These are phyloP conservation scores for Mactra quadrangularis DNA, from an alignment of 1,140 invertebrate species.

Conservation along the genomic window DNA sequence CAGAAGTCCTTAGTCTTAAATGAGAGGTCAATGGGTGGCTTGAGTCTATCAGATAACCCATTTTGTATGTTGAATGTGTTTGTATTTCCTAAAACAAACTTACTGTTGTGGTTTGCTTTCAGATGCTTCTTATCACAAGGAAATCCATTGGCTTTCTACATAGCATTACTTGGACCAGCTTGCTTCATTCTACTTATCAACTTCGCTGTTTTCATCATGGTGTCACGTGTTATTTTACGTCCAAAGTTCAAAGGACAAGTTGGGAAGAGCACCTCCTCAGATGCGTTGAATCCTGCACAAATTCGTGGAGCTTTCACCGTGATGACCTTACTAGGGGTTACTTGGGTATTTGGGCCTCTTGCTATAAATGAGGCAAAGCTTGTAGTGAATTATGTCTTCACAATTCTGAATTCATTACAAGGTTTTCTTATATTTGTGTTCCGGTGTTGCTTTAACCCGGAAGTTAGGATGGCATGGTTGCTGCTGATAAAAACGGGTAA, in stretches of 20 bases:
- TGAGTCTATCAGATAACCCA: no score
- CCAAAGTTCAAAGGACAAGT: slow-evolving; percentile 76
- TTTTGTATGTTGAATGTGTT: no score
- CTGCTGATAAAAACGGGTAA: slow-evolving; percentile 82
- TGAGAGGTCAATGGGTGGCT: no score
- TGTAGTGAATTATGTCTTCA: slow-evolving; percentile 85
- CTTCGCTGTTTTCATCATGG: slow-evolving; percentile 84
- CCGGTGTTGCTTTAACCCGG: slow-evolving; percentile 84
- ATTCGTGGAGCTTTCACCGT: slow-evolving; percentile 85
- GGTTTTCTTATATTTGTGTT: slow-evolving; percentile 86
- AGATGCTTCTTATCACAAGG: slow-evolving; percentile 83
- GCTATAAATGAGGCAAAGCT: slow-evolving; percentile 84
- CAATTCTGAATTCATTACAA: slow-evolving; percentile 85
- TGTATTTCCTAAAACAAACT: no score
- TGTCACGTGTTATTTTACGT: slow-evolving; percentile 84
- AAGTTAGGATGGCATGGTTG: slow-evolving; percentile 84
- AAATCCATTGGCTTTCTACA: slow-evolving; percentile 82
- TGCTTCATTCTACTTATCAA: slow-evolving; percentile 85
- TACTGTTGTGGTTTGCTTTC: no score
- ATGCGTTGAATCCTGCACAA: slow-evolving; percentile 80
- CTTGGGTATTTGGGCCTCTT: slow-evolving; percentile 86
- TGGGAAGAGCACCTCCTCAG: slow-evolving; percentile 53
- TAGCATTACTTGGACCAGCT: slow-evolving; percentile 83
- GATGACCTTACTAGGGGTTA: slow-evolving; percentile 85
- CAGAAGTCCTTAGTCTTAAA: no score